Evolutionary conservation across 2,797 vertebrate genomes (phyloP).

Genomic region (Urocyon cinereoargenteus): DNA sequence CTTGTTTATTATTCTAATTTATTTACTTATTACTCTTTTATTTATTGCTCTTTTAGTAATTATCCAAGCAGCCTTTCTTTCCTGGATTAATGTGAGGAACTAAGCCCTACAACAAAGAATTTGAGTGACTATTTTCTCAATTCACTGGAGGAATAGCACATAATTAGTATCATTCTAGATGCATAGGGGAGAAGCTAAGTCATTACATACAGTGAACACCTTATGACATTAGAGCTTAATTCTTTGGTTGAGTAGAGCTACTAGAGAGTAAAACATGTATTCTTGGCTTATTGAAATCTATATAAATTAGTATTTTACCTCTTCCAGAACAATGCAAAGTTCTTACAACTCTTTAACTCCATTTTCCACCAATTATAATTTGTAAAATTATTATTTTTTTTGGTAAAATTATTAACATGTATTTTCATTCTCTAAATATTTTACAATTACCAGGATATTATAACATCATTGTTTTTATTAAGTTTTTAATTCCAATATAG

Average conservation of each 20-base stretch:
- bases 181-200: neutral
- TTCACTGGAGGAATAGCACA: neutral
- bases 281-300: constrained; percentile 36
- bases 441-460: neutral
- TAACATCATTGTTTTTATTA: neutral
- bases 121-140: neutral
- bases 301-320: neutral
- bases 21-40: neutral
- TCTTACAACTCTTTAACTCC: neutral
- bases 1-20: constrained; percentile 1
- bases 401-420: neutral
- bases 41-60: constrained; percentile 4
- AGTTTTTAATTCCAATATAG: neutral
- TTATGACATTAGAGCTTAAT: neutral
- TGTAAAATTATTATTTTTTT: neutral
- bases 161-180: neutral
- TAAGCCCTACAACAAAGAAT: constrained; percentile 3
- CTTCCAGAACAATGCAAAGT: neutral
- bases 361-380: neutral
- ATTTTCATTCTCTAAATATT: constrained; percentile 23
- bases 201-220: neutral
- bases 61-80: neutral
- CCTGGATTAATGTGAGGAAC: neutral
- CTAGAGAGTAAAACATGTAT: neutral
- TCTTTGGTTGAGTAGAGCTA: neutral